Base-by-base conservation (phyloP, 2,797 vertebrate genomes). In the Pygocentrus nattereri region DNA sequence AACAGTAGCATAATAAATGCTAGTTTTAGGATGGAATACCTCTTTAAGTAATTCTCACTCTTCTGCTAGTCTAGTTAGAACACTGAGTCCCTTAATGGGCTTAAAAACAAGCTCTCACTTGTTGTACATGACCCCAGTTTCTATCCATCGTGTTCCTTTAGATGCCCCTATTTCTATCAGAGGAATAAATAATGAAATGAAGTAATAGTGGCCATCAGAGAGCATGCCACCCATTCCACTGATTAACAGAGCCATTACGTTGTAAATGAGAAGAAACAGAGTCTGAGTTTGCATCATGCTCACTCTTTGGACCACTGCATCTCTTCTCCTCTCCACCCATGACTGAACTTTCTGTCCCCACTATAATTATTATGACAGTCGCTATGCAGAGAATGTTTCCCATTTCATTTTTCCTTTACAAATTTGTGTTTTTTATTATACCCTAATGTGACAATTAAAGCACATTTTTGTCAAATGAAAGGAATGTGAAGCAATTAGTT, bases 401-500 rank as follows among this genome's bases (percentile, higher is more conserved):
- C 85, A 89, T 93, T 93, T 92, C 85, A 89, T 81, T 87, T 88
- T 85, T 44, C 25, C 59, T 78, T 71, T 61, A 78, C 64, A 86
- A 54, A 92, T 93, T 91, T 87, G 88, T 88, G 79, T 91, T 93
- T 92, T 91, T 92, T 90, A 90, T 91, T 85, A 91, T 88, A 91
- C 87, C 61, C 86, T 90, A 88, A 93, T 90, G 89, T 89, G 92
- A 90, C 92, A 93, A 94, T 94, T 91, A 90, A 91, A 85, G 85
- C 77, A 56, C 92, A 93, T 94, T 90, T 93, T 94, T 93, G 87
- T 84, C 87, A 92, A 93, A 94, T 90, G 90, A 89, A 81, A 91
- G 92, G 93, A 94, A 95, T 94, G 93, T 5, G 85, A 92, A 90
- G 92, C 94, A 94, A 94, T 95, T 95, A 94, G 88, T 95, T 95